Evolutionary conservation across 30 jellyfish, hydroid and myxozoan genomes (phyloP), one percentile per base, ranked within the genome.

Genomic region (Pelagia noctiluca): DNA sequence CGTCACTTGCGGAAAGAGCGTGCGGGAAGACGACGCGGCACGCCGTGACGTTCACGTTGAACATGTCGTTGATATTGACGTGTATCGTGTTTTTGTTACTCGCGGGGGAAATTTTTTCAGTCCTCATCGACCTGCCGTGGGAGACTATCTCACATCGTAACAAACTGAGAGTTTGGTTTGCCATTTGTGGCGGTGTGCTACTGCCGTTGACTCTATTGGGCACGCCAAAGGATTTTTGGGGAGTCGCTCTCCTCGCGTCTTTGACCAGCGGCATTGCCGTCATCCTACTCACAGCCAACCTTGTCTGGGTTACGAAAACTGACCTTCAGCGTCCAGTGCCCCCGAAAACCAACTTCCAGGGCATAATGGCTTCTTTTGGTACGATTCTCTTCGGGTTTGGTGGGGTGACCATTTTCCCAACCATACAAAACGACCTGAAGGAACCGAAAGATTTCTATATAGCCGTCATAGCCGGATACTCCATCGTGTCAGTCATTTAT

Each of bases 221-320:
- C 12, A 87, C 99, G 25, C 99, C 99, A 32, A 95, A 95, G 67
- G 99, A 95, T 88, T 95, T 95, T 67, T 72, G 92, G 90, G 91
- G 90, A 29, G 76, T 95, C 22, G 99, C 98, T 16, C 64, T 95
- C 48, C 77, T 95, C 19, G 99, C 99, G n/a, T 84, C 97, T 35
- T 71, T 76, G 33, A 90, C 98, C 22, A 95, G 99, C 70, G 96
- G 80, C 25, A 52, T 78, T 19, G 99, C 97, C 13, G 96, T 96
- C 22, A 71, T 85, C 22, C 52, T 85, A 8, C 85, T 95, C 65
- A 67, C 83, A 0, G 77, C 87, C 0, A 95, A 95, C 70, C 89
- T 95, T 46, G 94, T 92, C 47, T 83, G 95, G 93, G 91, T 90
- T 25, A 71, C 95, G 47, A 82, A 79, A 52, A 29, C 88, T 30